Evolutionary conservation across 2,797 vertebrate species (phyloP), one percentile per base, ranked within the genome.

Genomic region (Nannoperca obscura): DNA sequence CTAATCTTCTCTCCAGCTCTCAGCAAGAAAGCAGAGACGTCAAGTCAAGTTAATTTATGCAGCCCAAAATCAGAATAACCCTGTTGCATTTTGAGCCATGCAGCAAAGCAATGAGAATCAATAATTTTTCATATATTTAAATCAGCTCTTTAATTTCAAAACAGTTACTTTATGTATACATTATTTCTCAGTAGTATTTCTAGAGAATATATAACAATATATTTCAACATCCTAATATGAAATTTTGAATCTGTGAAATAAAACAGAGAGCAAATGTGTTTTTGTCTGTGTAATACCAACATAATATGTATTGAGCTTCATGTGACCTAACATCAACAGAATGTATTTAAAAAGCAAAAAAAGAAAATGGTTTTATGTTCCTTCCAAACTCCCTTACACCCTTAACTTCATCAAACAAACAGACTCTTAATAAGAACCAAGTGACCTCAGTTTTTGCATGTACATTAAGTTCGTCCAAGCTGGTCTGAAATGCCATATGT

Each of bases 381-480:
- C 17, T 22, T 64, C 42, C 19, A 15, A n/a, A 22, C 7, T 74
- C 22, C 19, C 14, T 62, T 22, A 20, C 1, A 27, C 15, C 15
- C 10, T 63, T 24, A 46, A 27, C 38, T 13, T 49, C 6, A 53
- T 52, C 44, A 52, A 62, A 73, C 61, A 64, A 64, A 66, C 36
- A 44, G 78, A 59, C 14, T n/a, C 42, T 22, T 0, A 0, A 27
- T 66, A 46, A 34, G 9, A 77, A 67, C 40, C 40, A 49, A 69
- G 59, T 60, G 70, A 87, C 77, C 69, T 2, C 53, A 79, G 62
- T 24, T 20, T 46, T 63, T 62, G 64, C 68, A 50, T 69, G 74
- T 74, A 73, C 74, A 78, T 71, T 83, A 83, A 87, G 62, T 87
- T 85, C 76, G 91, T 87, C 89, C 88, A 67, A 73, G 72, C 63